These are phyloP conservation scores for Mystacornis crossleyi DNA, from an alignment of 2,113 vertebrate genomes.

Conservation along the genomic window DNA sequence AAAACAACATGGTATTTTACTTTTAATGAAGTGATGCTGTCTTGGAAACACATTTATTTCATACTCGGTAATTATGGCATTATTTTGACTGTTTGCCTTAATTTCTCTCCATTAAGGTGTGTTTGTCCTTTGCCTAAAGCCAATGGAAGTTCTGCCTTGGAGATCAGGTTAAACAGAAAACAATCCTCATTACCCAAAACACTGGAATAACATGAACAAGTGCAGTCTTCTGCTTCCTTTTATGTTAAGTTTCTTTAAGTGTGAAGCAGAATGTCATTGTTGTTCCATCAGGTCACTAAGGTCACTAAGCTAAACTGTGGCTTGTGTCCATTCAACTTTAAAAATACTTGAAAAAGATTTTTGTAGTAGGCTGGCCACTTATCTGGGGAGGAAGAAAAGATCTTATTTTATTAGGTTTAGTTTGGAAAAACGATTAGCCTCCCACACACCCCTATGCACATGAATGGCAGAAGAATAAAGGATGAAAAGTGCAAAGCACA, in stretches of 20 bases:
- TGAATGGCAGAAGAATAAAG: constrained; percentile 41
- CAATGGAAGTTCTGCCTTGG: not conserved
- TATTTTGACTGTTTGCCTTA: not conserved
- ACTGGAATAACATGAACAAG: not conserved
- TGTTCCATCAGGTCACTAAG: constrained; percentile 21
- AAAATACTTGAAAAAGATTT: not conserved
- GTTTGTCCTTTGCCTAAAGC: not conserved
- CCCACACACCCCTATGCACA: not conserved
- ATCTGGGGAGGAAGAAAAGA: constrained; percentile 33
- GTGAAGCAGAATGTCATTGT: not conserved
- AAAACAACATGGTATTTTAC: not conserved
- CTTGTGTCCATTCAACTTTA: not conserved
- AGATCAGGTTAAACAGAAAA: not conserved
- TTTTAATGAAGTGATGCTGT: not conserved
- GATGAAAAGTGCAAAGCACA: not conserved
- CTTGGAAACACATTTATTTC: not conserved
- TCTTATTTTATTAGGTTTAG: constrained; percentile 31
- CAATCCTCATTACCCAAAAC: not conserved
- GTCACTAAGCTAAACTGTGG: constrained; percentile 14
- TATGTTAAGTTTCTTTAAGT: not conserved
- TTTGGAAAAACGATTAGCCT: constrained; percentile 44
- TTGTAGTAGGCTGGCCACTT: constrained; percentile 17
- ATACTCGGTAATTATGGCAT: not conserved
- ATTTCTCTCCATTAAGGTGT: not conserved
- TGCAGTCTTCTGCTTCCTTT: not conserved